phyloP scores from a whole-genome alignment of 2,113 vertebrate genomes.

The Dicentrarchus labrax region DNA sequence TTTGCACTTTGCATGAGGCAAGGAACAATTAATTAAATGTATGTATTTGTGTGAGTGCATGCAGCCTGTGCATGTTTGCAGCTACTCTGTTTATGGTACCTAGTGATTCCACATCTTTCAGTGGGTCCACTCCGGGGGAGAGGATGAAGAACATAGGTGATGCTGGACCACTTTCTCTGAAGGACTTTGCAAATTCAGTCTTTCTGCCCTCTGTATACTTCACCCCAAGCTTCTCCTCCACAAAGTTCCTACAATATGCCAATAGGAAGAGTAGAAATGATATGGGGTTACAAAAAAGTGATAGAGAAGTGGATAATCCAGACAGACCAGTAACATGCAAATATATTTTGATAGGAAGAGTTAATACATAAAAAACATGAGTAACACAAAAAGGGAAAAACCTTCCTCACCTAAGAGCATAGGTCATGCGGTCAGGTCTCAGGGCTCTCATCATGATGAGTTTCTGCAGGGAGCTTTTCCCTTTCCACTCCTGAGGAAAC shows the following conservation, averaged over 20 bases:
- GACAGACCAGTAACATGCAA: neutral
- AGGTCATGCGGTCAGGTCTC: conserved; percentile 80
- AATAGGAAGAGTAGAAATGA: conserved; percentile 18
- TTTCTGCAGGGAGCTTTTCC: conserved; percentile 84
- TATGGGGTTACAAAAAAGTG: neutral
- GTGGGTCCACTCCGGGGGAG: conserved; percentile 81
- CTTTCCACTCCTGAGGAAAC: conserved; percentile 85
- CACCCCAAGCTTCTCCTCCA: conserved; percentile 84
- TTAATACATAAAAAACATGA: neutral
- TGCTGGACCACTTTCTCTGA: conserved; percentile 81
- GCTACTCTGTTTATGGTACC: conserved; percentile 61
- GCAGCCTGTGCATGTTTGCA: neutral
- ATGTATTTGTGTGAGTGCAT: neutral
- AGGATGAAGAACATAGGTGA: conserved; percentile 84
- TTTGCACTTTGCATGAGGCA: too few relatives aligned
- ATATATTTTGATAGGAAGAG: neutral
- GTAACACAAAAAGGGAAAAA: neutral
- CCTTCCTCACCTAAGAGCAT: conserved; percentile 79
- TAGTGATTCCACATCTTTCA: conserved; percentile 81
- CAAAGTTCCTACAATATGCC: conserved; percentile 81
- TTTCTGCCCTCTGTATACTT: conserved; percentile 85
- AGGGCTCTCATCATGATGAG: conserved; percentile 84
- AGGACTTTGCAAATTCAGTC: conserved; percentile 84
- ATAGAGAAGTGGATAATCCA: neutral
- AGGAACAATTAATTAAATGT: neutral